Conservation (phyloP, 92 coral and sea anemone genomes). For the Actinernus sp. region DNA sequence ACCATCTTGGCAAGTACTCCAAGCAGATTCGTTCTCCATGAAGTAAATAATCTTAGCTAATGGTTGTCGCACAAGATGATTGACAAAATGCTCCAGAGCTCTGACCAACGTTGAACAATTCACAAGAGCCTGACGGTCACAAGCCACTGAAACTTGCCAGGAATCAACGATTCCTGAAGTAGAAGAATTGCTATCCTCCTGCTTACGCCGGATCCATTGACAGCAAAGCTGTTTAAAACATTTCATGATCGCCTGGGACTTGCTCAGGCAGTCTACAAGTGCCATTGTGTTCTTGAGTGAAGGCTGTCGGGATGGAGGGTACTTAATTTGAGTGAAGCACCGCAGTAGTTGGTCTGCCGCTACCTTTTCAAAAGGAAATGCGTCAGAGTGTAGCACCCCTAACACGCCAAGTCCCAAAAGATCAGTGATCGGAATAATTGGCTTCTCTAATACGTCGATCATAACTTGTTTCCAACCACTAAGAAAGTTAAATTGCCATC, state of each 20-base stretch:
- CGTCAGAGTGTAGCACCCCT: constrained; percentile 56
- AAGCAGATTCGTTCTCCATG: constrained; percentile 88
- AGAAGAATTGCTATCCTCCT: constrained; percentile 1
- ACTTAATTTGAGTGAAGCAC: constrained; percentile 96
- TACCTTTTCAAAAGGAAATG: constrained; percentile 70
- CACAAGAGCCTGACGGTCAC: constrained; percentile 80
- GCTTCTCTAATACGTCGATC: constrained; percentile 85
- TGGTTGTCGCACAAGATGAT: constrained; percentile 81
- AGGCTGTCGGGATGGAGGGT: constrained; percentile 62
- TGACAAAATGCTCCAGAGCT: constrained; percentile 82
- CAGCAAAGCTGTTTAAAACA: constrained; percentile 56
- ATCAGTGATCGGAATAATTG: constrained; percentile 65
- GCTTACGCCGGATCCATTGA: constrained; percentile 62
- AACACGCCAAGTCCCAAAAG: constrained; percentile 52
- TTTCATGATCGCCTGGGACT: constrained; percentile 45
- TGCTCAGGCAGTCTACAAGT: constrained; percentile 57
- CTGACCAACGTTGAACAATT: constrained; percentile 84
- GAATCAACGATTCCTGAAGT: neutral
- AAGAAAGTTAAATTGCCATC: constrained; percentile 95
- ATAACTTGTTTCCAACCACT: constrained; percentile 96
- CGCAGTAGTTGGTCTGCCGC: constrained; percentile 81
- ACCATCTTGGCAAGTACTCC: constrained; percentile 53
- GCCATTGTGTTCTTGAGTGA: constrained; percentile 39
- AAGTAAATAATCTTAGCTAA: constrained; percentile 85
- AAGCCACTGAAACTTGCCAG: constrained; percentile 93